Percentiles rank a stretch among this genome's conserved stretches.
Conservation (phyloP, 2,113 vertebrate species). For the Odontophorus gujanensis region DNA sequence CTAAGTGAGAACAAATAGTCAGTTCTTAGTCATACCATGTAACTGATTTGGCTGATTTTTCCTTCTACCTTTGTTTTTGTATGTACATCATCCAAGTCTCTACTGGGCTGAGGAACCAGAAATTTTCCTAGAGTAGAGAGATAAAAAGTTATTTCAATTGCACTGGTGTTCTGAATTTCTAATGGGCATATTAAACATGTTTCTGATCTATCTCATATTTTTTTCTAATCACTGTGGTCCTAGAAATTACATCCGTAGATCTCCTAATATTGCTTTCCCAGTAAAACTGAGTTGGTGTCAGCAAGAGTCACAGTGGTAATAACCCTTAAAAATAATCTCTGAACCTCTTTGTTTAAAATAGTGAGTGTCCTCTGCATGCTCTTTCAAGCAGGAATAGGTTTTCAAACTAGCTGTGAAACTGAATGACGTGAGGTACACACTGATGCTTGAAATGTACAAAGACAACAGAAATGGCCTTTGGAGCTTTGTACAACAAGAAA, state of each 20-base stretch:
- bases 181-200: background rate
- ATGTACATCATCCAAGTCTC: background rate
- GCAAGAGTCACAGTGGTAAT: background rate
- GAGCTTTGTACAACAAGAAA: background rate
- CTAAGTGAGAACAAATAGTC: no score
- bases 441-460: background rate
- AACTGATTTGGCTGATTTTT: background rate
- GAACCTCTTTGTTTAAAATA: background rate
- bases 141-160: background rate
- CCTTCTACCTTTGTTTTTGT: background rate
- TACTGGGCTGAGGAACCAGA: background rate
- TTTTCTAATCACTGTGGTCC: background rate
- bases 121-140: background rate
- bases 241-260: accelerated
- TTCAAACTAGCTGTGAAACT: background rate
- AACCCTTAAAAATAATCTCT: background rate
- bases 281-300: background rate
- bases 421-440: background rate
- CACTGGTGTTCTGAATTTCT: background rate
- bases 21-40: background rate
- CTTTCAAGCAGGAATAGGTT: background rate
- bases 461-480: background rate
- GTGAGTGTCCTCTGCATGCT: background rate
- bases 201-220: background rate
- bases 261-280: background rate